Base-by-base conservation (phyloP, 1,140 invertebrate species). In the Brachionus rubens region DNA sequence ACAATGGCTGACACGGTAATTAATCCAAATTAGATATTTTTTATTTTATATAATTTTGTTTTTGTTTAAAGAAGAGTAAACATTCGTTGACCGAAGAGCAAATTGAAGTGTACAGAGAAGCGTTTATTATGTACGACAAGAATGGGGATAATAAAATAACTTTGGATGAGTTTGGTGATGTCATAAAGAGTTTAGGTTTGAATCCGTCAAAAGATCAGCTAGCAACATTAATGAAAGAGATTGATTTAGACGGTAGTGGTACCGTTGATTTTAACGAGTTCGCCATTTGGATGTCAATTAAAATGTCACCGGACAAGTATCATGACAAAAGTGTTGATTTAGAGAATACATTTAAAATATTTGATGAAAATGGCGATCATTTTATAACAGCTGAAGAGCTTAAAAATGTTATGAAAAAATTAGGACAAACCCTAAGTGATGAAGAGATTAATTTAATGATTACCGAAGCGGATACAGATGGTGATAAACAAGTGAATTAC, bases 391-490 rank as follows among this genome's bases (percentile, higher is more conserved):
- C 77, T 33, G 40, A 62, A 26, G 78, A 75, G 75, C 59, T 75
- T 14, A 65, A 59, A 14, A 67, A 65, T 28, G 43, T 77, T 2
- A 76, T 76, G 72, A 54, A 76, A 54, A 76, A 59, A 26, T 50
- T 76, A 19, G 75, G 75, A 3, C 48, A 76, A 10, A 62, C 36
- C 4, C 14, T 76, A 19, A 62, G 50, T 24, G 52, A 76, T 21
- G 75, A 76, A 14, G 75, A 76, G 21, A 62, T 76, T 33, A 52
- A 65, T 62, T 30, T 56, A n/a, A 76, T 76, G 75, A 76, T 76
- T 19, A 62, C 40, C 5, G 75, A 76, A 36, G 75, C 75, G 3
- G 75, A 76, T 36, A 56, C 40, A 2, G 75, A 76, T 41, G 75
- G 75, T 24, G 52, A 76, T 28, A 62, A 59, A 46, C 52, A 76